These are phyloP conservation scores for Cladopsammia gracilis DNA, from an alignment of 64 coral and sea anemone species.

Conservation along the genomic window DNA sequence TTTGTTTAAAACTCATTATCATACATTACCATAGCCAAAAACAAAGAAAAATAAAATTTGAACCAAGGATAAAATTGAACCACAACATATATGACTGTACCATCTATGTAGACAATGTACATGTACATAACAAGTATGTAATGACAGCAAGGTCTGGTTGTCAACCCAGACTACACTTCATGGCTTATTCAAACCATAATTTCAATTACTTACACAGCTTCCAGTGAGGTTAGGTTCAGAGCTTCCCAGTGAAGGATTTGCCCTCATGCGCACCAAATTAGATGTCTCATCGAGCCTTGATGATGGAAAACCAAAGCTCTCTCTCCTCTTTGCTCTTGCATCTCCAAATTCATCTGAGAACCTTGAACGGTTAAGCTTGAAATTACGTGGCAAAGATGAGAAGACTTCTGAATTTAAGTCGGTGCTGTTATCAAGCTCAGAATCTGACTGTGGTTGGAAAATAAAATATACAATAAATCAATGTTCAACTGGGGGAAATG, in stretches of 20 bases:
- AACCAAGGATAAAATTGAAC: too few relatives aligned
- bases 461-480: not conserved
- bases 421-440: slow-evolving; percentile 80
- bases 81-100: too few relatives aligned
- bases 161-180: too few relatives aligned
- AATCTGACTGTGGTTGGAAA: slow-evolving; percentile 43
- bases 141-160: too few relatives aligned
- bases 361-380: slow-evolving; percentile 81
- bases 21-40: too few relatives aligned
- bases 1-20: too few relatives aligned
- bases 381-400: slow-evolving; percentile 82
- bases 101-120: too few relatives aligned
- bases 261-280: slow-evolving; percentile 91
- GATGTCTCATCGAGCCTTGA: slow-evolving; percentile 84
- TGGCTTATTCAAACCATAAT: not conserved
- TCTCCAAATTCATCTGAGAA: slow-evolving; percentile 88
- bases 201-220: slow-evolving; percentile 82
- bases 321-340: slow-evolving; percentile 48
- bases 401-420: slow-evolving; percentile 87
- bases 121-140: too few relatives aligned
- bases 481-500: too few relatives aligned
- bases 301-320: slow-evolving; percentile 72
- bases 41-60: too few relatives aligned
- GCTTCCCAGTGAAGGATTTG: slow-evolving; percentile 86
- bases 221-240: slow-evolving; percentile 89